These are phyloP conservation scores for Drosophila antonietae DNA, from an alignment of 2,888 invertebrate species.

Conservation along the genomic window DNA sequence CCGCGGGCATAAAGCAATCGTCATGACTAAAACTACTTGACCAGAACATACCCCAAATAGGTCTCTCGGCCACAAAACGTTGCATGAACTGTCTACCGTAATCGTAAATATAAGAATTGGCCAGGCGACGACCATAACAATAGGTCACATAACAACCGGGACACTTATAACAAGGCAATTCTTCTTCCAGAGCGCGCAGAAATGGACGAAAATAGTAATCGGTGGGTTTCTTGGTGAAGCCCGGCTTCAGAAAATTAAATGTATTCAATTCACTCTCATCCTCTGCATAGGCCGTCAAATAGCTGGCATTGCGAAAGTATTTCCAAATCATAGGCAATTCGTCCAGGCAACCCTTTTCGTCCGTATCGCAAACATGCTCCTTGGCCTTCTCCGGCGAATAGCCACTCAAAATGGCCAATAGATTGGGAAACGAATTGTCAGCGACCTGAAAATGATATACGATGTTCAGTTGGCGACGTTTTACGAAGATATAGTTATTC, in stretches of 20 bases:
- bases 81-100: constrained; percentile 88
- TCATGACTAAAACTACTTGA: constrained; percentile 90
- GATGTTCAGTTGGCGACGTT: background rate
- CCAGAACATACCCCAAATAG: constrained; percentile 91
- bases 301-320: constrained; percentile 88
- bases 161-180: constrained; percentile 78
- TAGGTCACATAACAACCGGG: constrained; percentile 82
- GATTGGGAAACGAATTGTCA: constrained; percentile 94
- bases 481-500: constrained; percentile 67
- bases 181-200: constrained; percentile 87
- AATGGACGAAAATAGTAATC: constrained; percentile 92
- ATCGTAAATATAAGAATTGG: constrained; percentile 88
- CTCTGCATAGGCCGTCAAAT: constrained; percentile 91
- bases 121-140: constrained; percentile 87
- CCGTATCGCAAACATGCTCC: constrained; percentile 84
- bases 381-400: constrained; percentile 85
- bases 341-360: constrained; percentile 86
- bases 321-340: constrained; percentile 91
- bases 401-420: constrained; percentile 92
- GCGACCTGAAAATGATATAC: constrained; percentile 86
- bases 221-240: constrained; percentile 89
- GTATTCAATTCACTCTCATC: constrained; percentile 87
- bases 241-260: constrained; percentile 87
- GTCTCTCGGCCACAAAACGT: constrained; percentile 86
- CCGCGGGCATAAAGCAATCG: constrained; percentile 87